phyloP scores from a whole-genome alignment of 2,888 invertebrate genomes.

The Bursaphelenchus okinawaensis region DNA sequence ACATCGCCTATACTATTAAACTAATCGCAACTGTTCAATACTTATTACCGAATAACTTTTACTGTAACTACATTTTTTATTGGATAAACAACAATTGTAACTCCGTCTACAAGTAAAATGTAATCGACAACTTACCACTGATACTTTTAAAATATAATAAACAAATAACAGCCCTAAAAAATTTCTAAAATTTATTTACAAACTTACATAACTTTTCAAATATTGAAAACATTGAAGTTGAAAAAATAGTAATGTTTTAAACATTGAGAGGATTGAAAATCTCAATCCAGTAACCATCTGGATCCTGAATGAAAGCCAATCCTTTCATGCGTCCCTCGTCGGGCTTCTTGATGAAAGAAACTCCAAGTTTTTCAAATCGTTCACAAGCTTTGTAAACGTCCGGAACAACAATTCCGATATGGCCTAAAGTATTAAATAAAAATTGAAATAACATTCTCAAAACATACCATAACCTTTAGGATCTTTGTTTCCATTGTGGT shows the following conservation, averaged over 20 bases:
- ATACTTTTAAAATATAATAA: no score
- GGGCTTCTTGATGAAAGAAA: constrained; percentile 82
- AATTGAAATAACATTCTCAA: neutral
- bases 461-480: constrained; percentile 75
- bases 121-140: no score
- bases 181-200: no score
- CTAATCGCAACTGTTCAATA: no score
- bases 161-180: no score
- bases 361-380: constrained; percentile 77
- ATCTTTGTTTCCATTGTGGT: constrained; percentile 84
- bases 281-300: constrained; percentile 94
- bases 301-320: constrained; percentile 86
- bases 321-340: constrained; percentile 67
- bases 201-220: no score
- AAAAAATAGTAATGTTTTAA: neutral
- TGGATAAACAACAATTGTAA: no score
- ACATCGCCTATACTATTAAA: neutral
- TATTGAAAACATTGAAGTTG: no score
- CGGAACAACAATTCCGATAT: constrained; percentile 83
- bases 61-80: no score
- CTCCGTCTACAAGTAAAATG: no score
- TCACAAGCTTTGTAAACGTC: constrained; percentile 82
- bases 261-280: constrained; percentile 66
- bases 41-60: no score
- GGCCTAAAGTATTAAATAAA: constrained; percentile 64